Base-by-base conservation (phyloP, 1,140 invertebrate genomes). In the Anthonomus grandis region DNA sequence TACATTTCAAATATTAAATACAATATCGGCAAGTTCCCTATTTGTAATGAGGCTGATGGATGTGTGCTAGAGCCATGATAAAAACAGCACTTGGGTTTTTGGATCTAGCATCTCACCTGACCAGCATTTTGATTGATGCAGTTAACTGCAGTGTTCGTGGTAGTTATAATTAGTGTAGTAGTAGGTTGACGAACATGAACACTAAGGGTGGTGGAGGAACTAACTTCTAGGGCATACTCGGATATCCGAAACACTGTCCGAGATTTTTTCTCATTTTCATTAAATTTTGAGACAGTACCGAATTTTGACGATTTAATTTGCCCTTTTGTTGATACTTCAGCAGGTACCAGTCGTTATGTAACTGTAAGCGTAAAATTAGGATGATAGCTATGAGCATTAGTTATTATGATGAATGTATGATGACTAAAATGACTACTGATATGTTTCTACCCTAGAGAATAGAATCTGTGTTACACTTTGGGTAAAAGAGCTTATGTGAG, bases 251-350 rank as follows among this genome's bases (percentile, higher is more conserved):
- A 52, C 56, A 58, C 31, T 58, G 56, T 12, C 56, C 56, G 48
- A 58, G 42, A 42, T 58, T 58, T 51, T 58, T 58, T 46, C 48
- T 51, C 56, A 58, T 58, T 58, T 41, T 51, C 47, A 46, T 45
- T 45, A 58, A 58, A 23, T 58, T 58, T 44, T 58, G 56, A 45
- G 48, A 51, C 18, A 58, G 48, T 12, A 58, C 41, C 39, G 56
- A 58, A 51, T 51, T 52, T 52, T 58, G 56, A 17, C 56, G 19
- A 39, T 24, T 31, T 21, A 58, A 22, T 58, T 58, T 58, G 23
- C 45, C 46, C 42, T 42, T 48, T 48, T 49, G 54, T 38, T 36
- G 38, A 34, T 57, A 57, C 54, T 57, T 48, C 54, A 37, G 23
- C 49, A 17, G 47, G 56, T 58, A 52, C 56, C 56, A 58, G 48